Base-by-base conservation (phyloP, 2,113 vertebrate genomes). In the Fulmarus glacialis region DNA sequence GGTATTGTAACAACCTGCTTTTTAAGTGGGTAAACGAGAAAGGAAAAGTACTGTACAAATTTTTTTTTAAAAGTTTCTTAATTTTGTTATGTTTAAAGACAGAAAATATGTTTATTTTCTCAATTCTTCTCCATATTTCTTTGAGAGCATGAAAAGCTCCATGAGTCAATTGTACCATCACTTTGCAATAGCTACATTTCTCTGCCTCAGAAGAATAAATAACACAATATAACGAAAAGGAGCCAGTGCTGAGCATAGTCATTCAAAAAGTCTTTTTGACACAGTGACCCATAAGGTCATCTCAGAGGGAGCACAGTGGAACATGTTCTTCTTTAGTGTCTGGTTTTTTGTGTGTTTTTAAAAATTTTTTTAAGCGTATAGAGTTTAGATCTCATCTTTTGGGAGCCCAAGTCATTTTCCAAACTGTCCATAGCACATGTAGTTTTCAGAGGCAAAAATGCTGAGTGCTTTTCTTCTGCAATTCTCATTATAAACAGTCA, bases 251-350 rank as follows among this genome's bases (percentile, higher is more conserved):
- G 38, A 60, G 20, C 52, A 38, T 1, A 94, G 53, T 38, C 2
- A 60, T 77, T 80, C 48, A 88, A 43, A 90, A 72, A 42, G 30
- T 34, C 26, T 66, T 94, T 87, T 53, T 91, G 48, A 96, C 64
- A 87, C 68, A 84, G 6, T 77, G 59, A 93, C 67, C 89, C 9
- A 4, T 40, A 77, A 83, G 82, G 67, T 93, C 59, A 60, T 17
- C 24, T 84, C 27, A 59, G 23, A 74, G 26, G 50, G 12, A 74
- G 14, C 68, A 22, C 9, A 67, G 53, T 74, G 34, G 27, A 92
- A 60, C 26, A 26, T 38, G 22, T 9, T 73, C 20, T 63, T 48
- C 43, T 70, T 52, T 52, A 59, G 3, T 50, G 12, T 38, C 36
- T 9, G 1, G 75, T 92, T 95, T 36, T 38, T 50, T 58, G 4